Evolutionary conservation across 2,113 vertebrate genomes (phyloP), one percentile per base, ranked within the genome.

Genomic region (Blennius ocellaris): DNA sequence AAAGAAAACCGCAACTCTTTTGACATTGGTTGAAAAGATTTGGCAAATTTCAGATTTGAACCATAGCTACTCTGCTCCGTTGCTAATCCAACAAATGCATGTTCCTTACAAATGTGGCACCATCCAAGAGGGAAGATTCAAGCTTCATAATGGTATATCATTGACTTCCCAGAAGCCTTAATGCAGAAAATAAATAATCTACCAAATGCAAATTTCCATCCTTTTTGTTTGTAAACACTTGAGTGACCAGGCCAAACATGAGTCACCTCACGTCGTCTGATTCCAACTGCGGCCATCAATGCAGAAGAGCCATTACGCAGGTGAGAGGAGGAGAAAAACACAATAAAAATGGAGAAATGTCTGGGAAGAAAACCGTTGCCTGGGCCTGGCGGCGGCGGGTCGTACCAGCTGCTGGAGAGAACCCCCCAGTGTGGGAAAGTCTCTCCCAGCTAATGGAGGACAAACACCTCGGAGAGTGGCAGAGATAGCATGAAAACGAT

Each of bases 401-500:
- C 49, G 59, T 64, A 75, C 82, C 91, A 92, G 87, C 88, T 92
- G 89, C 78, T 80, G 4, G 0, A 72, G 52, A 74, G 52, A 63
- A 69, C 60, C 71, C 83, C 83, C 83, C 70, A 83, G 73, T 90
- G 90, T 91, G 90, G 90, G 91, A 91, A 90, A 87, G 76, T 87
- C 77, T 86, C 70, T 78, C 61, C 73, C 38, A 55, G 72, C 67
- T 87, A 85, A 89, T 87, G 70, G 85, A 87, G 84, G 84, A 90
- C 90, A 91, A 90, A 86, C 86, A 87, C 84, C 81, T 88, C 80
- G 6, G 68, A 78, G 87, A 88, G 77, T 63, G 73, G 73, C 65
- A 51, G 75, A 89, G 90, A 92, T 91, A 83, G 82, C 86, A 82
- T 90, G 81, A 92, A 88, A 90, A 78, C 74, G 87, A 92, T 92